Conservation (phyloP, 2,113 vertebrate species). For the Dromas ardeola region DNA sequence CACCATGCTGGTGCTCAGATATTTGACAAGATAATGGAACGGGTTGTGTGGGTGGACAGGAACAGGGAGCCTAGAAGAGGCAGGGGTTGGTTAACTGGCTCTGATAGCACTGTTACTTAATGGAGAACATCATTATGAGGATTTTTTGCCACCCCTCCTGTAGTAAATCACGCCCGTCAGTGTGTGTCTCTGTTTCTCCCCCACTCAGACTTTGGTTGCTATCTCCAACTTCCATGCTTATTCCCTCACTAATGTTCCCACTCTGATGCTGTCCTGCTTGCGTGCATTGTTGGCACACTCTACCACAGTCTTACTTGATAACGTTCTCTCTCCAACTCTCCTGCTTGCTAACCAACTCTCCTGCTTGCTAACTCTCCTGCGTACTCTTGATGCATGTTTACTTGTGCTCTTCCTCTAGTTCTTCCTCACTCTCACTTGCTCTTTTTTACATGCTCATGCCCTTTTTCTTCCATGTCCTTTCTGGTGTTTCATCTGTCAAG, state of each 20-base stretch:
- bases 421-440: neutral
- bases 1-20: neutral
- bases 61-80: neutral
- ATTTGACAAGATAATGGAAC: neutral
- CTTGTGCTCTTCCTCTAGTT: neutral
- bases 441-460: neutral
- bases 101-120: neutral
- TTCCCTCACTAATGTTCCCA: neutral
- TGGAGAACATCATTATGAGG: neutral
- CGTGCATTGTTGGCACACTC: fast-evolving
- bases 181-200: neutral
- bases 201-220: neutral
- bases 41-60: slow-evolving; percentile 26
- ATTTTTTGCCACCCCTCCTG: neutral
- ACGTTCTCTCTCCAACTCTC: neutral
- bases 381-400: neutral
- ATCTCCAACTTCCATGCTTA: neutral
- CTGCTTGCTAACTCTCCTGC: neutral
- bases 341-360: neutral
- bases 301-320: fast-evolving
- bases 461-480: neutral
- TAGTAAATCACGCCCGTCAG: neutral
- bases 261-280: neutral
- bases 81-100: neutral
- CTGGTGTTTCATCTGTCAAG: neutral